A percentile compares a stretch with the other conserved stretches of the same genome.
Evolutionary conservation across 1,140 invertebrate genomes (phyloP).

Genomic region (Achroia grisella): DNA sequence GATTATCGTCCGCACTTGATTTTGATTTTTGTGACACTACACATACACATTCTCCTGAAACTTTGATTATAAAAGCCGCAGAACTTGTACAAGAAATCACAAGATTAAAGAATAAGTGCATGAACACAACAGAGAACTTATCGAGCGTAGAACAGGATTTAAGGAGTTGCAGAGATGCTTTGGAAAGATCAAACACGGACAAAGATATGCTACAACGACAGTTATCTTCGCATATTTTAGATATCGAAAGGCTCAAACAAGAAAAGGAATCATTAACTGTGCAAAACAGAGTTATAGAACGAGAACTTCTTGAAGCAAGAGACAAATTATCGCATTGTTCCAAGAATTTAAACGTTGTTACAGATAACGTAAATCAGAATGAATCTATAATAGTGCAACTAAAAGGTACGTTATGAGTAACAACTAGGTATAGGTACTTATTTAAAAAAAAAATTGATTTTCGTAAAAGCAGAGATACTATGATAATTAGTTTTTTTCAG

Average conservation of each 20-base stretch:
- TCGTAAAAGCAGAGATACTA: background rate
- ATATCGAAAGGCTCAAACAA: slow-evolving; percentile 79
- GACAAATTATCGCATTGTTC: slow-evolving; percentile 78
- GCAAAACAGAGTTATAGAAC: slow-evolving; percentile 77
- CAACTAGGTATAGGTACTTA: too few relatives aligned
- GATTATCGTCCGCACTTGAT: slow-evolving; percentile 79
- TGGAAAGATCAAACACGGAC: slow-evolving; percentile 77
- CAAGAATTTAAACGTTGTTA: slow-evolving; percentile 77
- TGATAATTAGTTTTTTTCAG: slow-evolving; percentile 56
- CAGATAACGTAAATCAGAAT: slow-evolving; percentile 80
- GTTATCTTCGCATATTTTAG: slow-evolving; percentile 76
- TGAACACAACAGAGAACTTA: slow-evolving; percentile 77
- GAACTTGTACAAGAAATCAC: slow-evolving; percentile 81
- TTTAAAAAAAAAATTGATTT: too few relatives aligned
- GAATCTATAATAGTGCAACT: slow-evolving; percentile 79
- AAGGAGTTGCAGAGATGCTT: slow-evolving; percentile 76
- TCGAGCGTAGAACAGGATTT: slow-evolving; percentile 79
- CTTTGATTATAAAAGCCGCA: slow-evolving; percentile 80
- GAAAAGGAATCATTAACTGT: slow-evolving; percentile 81
- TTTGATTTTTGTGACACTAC: slow-evolving; percentile 77
- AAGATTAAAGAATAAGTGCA: slow-evolving; percentile 73
- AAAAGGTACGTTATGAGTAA: too few relatives aligned
- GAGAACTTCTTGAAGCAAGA: slow-evolving; percentile 78
- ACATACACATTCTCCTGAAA: slow-evolving; percentile 77
- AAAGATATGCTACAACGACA: slow-evolving; percentile 82